Conservation (phyloP, 1,140 invertebrate species). For the Macrobrachium rosenbergii region DNA sequence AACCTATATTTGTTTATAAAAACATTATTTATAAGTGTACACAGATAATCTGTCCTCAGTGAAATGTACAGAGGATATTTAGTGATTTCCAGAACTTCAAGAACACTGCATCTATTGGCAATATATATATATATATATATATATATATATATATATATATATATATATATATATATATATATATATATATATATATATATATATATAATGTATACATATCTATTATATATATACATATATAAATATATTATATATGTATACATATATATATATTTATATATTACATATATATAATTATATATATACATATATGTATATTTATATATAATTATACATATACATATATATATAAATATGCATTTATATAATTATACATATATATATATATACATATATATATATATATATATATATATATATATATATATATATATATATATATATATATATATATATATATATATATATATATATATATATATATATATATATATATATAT, state of each 20-base stretch:
- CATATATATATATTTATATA: too few species aligned
- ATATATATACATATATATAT: background rate
- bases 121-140: background rate
- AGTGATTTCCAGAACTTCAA: slow-evolving; percentile 34
- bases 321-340: too few species aligned
- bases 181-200: too few species aligned
- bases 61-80: slow-evolving; percentile 38
- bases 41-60: slow-evolving; percentile 47
- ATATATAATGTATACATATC: too few species aligned
- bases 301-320: too few species aligned
- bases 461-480: slow-evolving; percentile 5
- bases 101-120: slow-evolving; percentile 13
- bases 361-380: too few species aligned
- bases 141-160: too few species aligned
- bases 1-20: slow-evolving; percentile 62
- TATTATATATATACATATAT: too few species aligned
- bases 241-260: too few species aligned
- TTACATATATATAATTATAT: too few species aligned
- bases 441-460: background rate
- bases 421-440: slow-evolving; percentile 5
- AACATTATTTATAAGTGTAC: slow-evolving; percentile 64
- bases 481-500: slow-evolving; percentile 5
- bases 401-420: slow-evolving; percentile 3
- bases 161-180: too few species aligned
- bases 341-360: too few species aligned